A percentile compares a stretch with the other conserved stretches of the same genome.
phyloP scores from a whole-genome alignment of 2,888 invertebrate genomes.

The Ceriagrion tenellum region DNA sequence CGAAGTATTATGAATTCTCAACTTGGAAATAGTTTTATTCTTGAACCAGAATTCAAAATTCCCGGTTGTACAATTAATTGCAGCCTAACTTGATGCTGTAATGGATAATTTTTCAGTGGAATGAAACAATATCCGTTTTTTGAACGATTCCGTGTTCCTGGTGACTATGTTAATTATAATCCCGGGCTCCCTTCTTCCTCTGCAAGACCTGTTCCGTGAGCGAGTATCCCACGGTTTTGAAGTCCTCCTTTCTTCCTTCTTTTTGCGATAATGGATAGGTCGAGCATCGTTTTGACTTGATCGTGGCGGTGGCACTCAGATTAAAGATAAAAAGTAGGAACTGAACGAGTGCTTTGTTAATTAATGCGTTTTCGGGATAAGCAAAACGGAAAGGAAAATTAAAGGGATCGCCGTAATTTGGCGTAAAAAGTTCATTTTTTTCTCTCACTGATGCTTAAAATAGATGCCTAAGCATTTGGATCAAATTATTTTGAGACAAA shows the following conservation, averaged over 20 bases:
- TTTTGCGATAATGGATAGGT: background rate
- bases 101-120: too few relatives aligned
- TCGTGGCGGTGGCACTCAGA: background rate
- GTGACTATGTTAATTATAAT: too few relatives aligned
- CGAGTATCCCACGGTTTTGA: background rate
- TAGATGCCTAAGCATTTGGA: background rate
- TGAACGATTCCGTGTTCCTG: too few relatives aligned
- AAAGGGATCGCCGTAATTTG: background rate
- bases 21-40: too few relatives aligned
- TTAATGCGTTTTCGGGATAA: background rate
- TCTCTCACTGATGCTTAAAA: background rate
- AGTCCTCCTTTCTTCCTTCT: background rate
- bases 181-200: too few relatives aligned
- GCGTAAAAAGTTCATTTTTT: background rate
- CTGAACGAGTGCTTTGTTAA: background rate
- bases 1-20: too few relatives aligned
- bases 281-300: background rate
- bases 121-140: too few relatives aligned
- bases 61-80: too few relatives aligned
- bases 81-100: too few relatives aligned
- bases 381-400: background rate
- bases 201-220: background rate
- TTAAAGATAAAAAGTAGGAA: background rate
- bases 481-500: too few relatives aligned
- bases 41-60: too few relatives aligned